Conservation (phyloP, 35 echinoderm and acorn worm genomes). For the Ophioderma brevispina region DNA sequence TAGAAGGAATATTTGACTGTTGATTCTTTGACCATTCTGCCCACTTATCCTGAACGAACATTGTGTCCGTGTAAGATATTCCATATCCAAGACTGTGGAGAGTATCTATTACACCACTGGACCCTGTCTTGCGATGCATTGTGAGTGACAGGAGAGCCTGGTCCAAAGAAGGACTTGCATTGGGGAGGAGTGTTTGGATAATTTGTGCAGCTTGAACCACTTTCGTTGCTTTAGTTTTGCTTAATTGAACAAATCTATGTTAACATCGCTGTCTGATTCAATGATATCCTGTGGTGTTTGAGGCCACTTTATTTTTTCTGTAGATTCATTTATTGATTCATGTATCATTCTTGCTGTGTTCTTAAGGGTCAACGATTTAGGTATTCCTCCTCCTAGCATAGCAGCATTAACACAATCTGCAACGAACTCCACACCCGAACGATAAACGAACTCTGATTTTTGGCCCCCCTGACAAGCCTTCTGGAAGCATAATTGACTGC, state of each 20-base stretch:
- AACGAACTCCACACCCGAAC: too few species aligned
- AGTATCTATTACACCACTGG: background rate
- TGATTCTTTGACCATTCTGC: background rate
- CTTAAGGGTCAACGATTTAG: background rate
- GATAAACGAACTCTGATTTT: too few species aligned
- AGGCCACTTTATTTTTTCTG: too few species aligned
- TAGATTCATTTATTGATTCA: too few species aligned
- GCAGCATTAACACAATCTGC: too few species aligned
- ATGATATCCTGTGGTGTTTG: too few species aligned
- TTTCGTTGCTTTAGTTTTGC: background rate
- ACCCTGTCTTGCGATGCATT: conserved; percentile 1
- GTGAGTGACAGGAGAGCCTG: background rate
- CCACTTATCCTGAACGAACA: conserved; percentile 4
- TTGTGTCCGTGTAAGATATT: conserved; percentile 1
- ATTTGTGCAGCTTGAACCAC: background rate
- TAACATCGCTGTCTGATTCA: background rate
- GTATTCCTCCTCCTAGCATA: too few species aligned
- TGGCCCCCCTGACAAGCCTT: background rate
- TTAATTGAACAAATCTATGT: background rate
- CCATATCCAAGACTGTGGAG: background rate
- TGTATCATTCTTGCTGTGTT: background rate
- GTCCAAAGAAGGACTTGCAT: background rate
- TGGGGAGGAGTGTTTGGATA: too few species aligned
- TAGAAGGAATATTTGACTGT: background rate
- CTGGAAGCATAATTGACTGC: too few species aligned